Evolutionary conservation across 2,113 vertebrate species (phyloP).

Genomic region (Hystrix brachyura): DNA sequence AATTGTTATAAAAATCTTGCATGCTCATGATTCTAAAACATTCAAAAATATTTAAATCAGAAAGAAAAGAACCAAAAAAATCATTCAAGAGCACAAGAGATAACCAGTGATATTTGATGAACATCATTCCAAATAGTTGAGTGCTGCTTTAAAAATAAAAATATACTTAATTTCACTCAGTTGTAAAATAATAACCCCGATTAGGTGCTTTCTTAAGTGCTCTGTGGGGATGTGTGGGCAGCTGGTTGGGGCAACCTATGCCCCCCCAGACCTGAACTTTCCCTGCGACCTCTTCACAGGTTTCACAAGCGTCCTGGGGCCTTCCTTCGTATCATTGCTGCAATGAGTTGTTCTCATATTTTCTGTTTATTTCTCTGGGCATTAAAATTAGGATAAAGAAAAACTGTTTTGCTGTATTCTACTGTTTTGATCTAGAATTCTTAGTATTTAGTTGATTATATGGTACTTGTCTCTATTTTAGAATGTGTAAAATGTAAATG

Average conservation of each 20-base stretch:
- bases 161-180: neutral
- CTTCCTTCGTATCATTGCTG: neutral
- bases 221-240: neutral
- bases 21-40: neutral
- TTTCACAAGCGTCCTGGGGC: neutral
- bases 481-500: neutral
- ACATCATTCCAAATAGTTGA: neutral
- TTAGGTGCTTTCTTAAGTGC: neutral
- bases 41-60: neutral
- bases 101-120: neutral
- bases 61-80: neutral
- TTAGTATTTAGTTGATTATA: neutral
- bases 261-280: neutral
- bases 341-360: neutral
- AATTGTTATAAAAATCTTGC: neutral
- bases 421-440: neutral
- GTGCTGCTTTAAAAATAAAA: slow-evolving; percentile 41
- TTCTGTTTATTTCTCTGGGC: neutral
- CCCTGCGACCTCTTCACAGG: neutral
- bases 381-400: neutral
- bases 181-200: neutral
- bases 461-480: neutral
- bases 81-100: neutral
- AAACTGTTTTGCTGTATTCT: slow-evolving; percentile 21
- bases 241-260: neutral